Percentiles rank a stretch among this genome's conserved stretches.
These are phyloP conservation scores for Andinoacara biseriatus DNA, from an alignment of 2,113 vertebrate species.

Conservation along the genomic window DNA sequence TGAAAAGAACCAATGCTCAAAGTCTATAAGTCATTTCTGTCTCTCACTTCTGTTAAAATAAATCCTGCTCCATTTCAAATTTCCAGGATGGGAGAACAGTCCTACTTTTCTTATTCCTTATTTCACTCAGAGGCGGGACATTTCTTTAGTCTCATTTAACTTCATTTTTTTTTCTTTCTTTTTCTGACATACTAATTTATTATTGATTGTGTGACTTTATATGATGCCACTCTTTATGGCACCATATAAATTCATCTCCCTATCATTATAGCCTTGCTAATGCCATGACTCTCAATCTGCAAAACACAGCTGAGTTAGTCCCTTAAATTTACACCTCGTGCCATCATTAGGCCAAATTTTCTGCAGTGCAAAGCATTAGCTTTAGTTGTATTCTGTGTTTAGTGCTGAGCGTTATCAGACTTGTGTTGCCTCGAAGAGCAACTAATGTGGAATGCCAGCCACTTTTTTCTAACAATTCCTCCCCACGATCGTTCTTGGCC, in stretches of 20 bases:
- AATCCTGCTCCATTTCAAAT: background rate
- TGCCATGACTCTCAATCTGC: too few relatives aligned
- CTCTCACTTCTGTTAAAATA: background rate
- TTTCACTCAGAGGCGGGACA: background rate
- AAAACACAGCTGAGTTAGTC: too few relatives aligned
- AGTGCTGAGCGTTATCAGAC: background rate
- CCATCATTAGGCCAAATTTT: too few relatives aligned
- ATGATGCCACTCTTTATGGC: too few relatives aligned
- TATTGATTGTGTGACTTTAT: too few relatives aligned
- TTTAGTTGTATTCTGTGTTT: background rate
- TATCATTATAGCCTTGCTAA: too few relatives aligned
- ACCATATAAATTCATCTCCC: too few relatives aligned
- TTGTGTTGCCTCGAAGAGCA: background rate
- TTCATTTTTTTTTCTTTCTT: background rate
- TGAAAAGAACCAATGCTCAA: background rate
- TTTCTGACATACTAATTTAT: background rate
- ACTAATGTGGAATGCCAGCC: background rate
- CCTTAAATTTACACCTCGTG: too few relatives aligned
- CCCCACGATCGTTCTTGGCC: background rate
- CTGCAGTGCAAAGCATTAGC: too few relatives aligned
- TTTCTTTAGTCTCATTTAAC: background rate
- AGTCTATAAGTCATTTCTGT: constrained; percentile 22
- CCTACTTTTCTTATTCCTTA: too few relatives aligned
- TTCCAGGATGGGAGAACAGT: background rate
- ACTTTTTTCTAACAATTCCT: background rate